phyloP scores from a whole-genome alignment of 2,888 invertebrate genomes.

The Dynastes maya region DNA sequence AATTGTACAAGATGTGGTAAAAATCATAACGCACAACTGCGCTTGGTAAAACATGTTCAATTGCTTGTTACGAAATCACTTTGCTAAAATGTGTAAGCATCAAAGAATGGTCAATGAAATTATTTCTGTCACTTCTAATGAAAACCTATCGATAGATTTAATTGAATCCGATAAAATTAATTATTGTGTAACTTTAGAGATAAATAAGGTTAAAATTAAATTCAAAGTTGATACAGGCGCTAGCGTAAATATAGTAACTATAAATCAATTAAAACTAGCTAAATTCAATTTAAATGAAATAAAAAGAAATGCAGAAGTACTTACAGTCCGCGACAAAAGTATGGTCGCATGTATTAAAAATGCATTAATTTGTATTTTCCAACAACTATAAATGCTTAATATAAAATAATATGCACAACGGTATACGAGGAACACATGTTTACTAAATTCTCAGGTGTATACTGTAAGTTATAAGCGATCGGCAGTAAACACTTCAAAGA shows the following conservation, averaged over 20 bases:
- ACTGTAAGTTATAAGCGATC: too few species aligned
- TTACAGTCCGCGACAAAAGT: neutral
- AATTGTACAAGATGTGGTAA: slow-evolving; percentile 44
- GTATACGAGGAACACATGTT: too few species aligned
- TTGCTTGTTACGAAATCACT: slow-evolving; percentile 39
- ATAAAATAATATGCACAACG: too few species aligned
- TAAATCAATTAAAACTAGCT: slow-evolving; percentile 28
- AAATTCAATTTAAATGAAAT: slow-evolving; percentile 46
- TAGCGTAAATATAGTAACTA: slow-evolving; percentile 52
- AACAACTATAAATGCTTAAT: too few species aligned
- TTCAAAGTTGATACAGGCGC: slow-evolving; percentile 52
- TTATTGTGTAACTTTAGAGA: slow-evolving; percentile 34
- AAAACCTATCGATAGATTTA: slow-evolving; percentile 12
- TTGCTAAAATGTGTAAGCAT: slow-evolving; percentile 28
- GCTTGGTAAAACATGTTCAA: neutral
- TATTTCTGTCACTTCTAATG: neutral
- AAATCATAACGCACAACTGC: slow-evolving; percentile 27
- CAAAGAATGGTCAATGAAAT: slow-evolving; percentile 9
- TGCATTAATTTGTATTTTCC: too few species aligned
- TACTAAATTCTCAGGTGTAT: too few species aligned
- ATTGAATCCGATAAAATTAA: slow-evolving; percentile 28
- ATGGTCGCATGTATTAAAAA: too few species aligned
- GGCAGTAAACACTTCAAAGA: too few species aligned
- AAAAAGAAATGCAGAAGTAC: slow-evolving; percentile 48
- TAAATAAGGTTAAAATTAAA: slow-evolving; percentile 40